These are phyloP conservation scores for Boloria selene DNA, from an alignment of 2,888 invertebrate species.

Conservation along the genomic window DNA sequence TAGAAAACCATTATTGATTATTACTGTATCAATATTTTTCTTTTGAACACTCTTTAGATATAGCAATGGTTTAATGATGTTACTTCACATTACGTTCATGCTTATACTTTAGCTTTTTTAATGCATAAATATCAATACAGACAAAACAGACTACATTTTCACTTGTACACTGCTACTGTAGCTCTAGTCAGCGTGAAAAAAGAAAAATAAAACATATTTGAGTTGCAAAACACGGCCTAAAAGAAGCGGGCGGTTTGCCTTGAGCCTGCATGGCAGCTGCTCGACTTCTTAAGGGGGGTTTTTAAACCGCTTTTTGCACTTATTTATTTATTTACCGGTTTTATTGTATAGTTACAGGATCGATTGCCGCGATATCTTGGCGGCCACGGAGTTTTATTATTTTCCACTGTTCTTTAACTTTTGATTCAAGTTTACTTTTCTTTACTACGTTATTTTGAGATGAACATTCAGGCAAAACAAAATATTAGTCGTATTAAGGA, in stretches of 20 bases:
- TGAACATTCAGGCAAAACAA: not conserved
- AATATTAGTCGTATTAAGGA: not conserved
- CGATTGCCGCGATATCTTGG: slow-evolving; percentile 40
- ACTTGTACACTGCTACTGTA: slow-evolving; percentile 39
- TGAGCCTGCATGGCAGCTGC: slow-evolving; percentile 68
- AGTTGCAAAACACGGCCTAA: slow-evolving; percentile 54
- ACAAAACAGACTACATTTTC: slow-evolving; percentile 31
- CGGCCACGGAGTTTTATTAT: slow-evolving; percentile 31
- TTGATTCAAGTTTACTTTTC: slow-evolving; percentile 10
- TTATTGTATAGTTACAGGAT: slow-evolving; percentile 59
- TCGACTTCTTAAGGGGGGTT: slow-evolving; percentile 61
- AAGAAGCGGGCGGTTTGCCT: slow-evolving; percentile 71
- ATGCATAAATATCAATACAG: slow-evolving; percentile 31
- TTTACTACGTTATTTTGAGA: slow-evolving; percentile 14
- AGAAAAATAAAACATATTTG: slow-evolving; percentile 55
- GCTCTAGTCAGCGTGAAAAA: slow-evolving; percentile 38
- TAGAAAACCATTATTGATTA: slow-evolving; percentile 28
- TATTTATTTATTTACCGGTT: slow-evolving; percentile 68
- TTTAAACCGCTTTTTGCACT: slow-evolving; percentile 66
- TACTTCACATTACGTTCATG: slow-evolving; percentile 28
- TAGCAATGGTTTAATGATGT: slow-evolving; percentile 26
- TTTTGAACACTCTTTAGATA: slow-evolving; percentile 23
- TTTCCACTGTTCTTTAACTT: slow-evolving; percentile 15
- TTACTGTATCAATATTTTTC: slow-evolving; percentile 29
- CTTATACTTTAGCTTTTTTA: slow-evolving; percentile 37